Conservation (phyloP, 2,888 invertebrate species). For the Smittia sp. region DNA sequence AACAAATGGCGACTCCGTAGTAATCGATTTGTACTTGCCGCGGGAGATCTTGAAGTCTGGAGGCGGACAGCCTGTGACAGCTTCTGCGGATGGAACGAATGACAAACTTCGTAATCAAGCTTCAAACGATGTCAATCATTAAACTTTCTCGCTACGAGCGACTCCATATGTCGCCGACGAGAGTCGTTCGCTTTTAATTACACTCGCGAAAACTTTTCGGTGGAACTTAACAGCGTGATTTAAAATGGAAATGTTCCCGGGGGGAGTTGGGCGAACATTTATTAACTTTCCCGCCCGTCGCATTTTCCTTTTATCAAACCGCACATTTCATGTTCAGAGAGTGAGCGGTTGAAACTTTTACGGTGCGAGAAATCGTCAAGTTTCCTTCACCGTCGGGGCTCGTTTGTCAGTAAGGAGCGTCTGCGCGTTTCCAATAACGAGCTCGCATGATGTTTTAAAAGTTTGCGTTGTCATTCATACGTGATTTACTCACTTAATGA, state of each 20-base stretch:
- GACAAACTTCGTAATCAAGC: too few relatives aligned
- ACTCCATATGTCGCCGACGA: background rate
- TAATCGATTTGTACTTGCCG: constrained; percentile 47
- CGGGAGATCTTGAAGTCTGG: constrained; percentile 53
- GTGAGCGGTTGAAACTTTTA: too few relatives aligned
- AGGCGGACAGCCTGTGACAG: constrained; percentile 52
- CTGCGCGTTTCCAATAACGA: too few relatives aligned
- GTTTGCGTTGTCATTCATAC: background rate
- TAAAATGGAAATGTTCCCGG: background rate
- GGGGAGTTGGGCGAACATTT: background rate
- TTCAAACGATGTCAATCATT: background rate
- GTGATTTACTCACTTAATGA: background rate
- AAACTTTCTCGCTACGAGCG: background rate
- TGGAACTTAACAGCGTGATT: constrained; percentile 4
- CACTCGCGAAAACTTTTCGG: background rate
- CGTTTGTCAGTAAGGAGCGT: too few relatives aligned
- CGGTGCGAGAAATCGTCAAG: too few relatives aligned
- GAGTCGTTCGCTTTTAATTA: background rate
- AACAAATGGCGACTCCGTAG: constrained; percentile 52
- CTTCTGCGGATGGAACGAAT: constrained; percentile 46
- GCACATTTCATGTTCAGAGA: background rate
- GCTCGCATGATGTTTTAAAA: too few relatives aligned
- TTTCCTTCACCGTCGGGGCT: too few relatives aligned
- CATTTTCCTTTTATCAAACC: constrained; percentile 1
- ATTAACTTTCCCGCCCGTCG: constrained; percentile 8